Percentiles rank a stretch among this genome's conserved stretches.
These are phyloP conservation scores for Vulpes ferrilata DNA, from an alignment of 2,113 vertebrate genomes.

Conservation along the genomic window DNA sequence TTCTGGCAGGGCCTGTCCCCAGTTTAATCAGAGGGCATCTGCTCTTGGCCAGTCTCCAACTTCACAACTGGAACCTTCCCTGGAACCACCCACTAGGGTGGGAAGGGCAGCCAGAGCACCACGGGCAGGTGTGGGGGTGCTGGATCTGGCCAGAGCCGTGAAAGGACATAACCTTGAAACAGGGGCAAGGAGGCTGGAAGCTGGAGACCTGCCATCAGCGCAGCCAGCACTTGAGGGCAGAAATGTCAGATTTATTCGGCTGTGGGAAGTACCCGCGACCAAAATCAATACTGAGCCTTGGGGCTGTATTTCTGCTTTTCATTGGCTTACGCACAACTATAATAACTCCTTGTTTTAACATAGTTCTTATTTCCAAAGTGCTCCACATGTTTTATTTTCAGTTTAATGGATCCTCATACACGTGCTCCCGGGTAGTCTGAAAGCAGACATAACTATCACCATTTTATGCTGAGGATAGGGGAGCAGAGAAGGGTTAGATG, in stretches of 20 bases:
- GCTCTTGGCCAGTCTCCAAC: conserved; percentile 53
- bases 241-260: conserved; percentile 75
- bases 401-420: conserved; percentile 71
- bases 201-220: conserved; percentile 64
- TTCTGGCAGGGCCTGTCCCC: neutral
- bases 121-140: neutral
- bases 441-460: conserved; percentile 53
- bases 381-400: conserved; percentile 74
- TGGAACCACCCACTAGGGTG: neutral
- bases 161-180: conserved; percentile 67
- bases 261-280: conserved; percentile 60
- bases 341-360: conserved; percentile 83
- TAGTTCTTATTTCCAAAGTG: conserved; percentile 76
- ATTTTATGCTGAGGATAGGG: conserved; percentile 49
- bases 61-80: conserved; percentile 36
- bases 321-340: conserved; percentile 54
- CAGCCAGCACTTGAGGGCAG: conserved; percentile 26
- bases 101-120: conserved; percentile 31
- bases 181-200: conserved; percentile 23
- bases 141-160: neutral
- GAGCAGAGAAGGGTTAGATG: neutral
- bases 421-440: conserved; percentile 39
- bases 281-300: conserved; percentile 79
- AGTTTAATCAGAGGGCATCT: conserved; percentile 68
- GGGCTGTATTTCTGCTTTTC: conserved; percentile 79